phyloP scores from a whole-genome alignment of 2,888 invertebrate genomes.

The Choreutis nemorana region DNA sequence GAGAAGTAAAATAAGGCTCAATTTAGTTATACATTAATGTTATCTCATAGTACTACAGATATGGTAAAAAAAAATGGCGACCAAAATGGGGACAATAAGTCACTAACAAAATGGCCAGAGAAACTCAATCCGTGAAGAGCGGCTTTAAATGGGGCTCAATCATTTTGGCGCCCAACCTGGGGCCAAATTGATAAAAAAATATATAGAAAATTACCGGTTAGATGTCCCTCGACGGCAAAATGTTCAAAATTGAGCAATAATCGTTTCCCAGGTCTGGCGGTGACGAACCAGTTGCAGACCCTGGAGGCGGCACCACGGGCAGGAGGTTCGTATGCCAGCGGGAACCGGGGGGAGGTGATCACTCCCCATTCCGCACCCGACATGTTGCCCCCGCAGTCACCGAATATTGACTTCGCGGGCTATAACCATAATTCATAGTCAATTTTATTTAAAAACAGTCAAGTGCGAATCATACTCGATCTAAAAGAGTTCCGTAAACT shows the following conservation, averaged over 20 bases:
- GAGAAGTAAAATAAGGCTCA: too few species aligned
- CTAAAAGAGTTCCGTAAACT: too few species aligned
- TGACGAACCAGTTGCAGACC: constrained; percentile 97
- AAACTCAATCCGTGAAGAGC: too few species aligned
- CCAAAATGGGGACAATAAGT: too few species aligned
- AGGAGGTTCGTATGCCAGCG: constrained; percentile 88
- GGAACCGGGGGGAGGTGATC: constrained; percentile 91
- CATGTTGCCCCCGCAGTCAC: constrained; percentile 93
- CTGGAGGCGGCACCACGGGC: constrained; percentile 80
- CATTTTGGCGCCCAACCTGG: neutral
- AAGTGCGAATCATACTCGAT: too few species aligned
- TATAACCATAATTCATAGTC: constrained; percentile 15
- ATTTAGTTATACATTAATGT: too few species aligned
- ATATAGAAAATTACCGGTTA: constrained; percentile 73
- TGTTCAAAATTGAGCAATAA: constrained; percentile 91
- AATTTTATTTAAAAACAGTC: too few species aligned
- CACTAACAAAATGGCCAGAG: too few species aligned
- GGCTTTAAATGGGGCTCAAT: too few species aligned
- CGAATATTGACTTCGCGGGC: constrained; percentile 85
- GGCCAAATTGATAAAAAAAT: neutral
- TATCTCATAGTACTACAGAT: too few species aligned
- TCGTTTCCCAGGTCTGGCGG: constrained; percentile 83
- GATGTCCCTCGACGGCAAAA: constrained; percentile 95
- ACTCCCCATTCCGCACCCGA: constrained; percentile 83
- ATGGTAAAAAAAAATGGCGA: too few species aligned